These are phyloP conservation scores for Dioctria rufipes DNA, from an alignment of 2,888 invertebrate species.

Conservation along the genomic window DNA sequence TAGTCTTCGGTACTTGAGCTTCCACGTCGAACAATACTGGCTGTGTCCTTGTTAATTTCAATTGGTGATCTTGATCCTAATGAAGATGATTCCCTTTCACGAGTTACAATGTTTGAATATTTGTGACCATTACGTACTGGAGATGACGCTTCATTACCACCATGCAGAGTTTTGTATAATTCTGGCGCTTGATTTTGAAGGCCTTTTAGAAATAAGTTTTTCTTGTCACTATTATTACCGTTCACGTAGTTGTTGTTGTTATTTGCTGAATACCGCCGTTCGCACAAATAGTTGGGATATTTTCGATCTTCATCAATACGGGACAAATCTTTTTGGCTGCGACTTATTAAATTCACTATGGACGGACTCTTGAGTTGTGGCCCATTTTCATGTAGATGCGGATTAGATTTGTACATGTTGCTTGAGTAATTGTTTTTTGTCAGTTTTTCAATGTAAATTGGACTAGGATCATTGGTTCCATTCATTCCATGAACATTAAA, in stretches of 20 bases:
- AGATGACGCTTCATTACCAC: slow-evolving; percentile 72
- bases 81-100: slow-evolving; percentile 63
- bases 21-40: slow-evolving; percentile 75
- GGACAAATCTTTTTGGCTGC: slow-evolving; percentile 85
- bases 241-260: slow-evolving; percentile 67
- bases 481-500: slow-evolving; percentile 83
- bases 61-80: slow-evolving; percentile 69
- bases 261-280: slow-evolving; percentile 59
- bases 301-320: slow-evolving; percentile 72
- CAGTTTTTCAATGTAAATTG: slow-evolving; percentile 69
- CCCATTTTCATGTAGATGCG: slow-evolving; percentile 81
- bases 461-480: slow-evolving; percentile 72
- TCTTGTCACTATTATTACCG: slow-evolving; percentile 74
- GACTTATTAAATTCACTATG: slow-evolving; percentile 87
- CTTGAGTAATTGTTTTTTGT: slow-evolving; percentile 69
- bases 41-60: slow-evolving; percentile 70
- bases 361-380: slow-evolving; percentile 87
- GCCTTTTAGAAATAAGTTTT: slow-evolving; percentile 80
- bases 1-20: slow-evolving; percentile 81
- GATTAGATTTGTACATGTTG: slow-evolving; percentile 82
- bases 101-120: slow-evolving; percentile 63
- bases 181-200: slow-evolving; percentile 81
- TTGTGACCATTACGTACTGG: slow-evolving; percentile 71
- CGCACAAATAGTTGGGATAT: slow-evolving; percentile 60
- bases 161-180: slow-evolving; percentile 80